Evolutionary conservation across 1,140 invertebrate genomes (phyloP).

Genomic region (Dendroctonus ponderosae): DNA sequence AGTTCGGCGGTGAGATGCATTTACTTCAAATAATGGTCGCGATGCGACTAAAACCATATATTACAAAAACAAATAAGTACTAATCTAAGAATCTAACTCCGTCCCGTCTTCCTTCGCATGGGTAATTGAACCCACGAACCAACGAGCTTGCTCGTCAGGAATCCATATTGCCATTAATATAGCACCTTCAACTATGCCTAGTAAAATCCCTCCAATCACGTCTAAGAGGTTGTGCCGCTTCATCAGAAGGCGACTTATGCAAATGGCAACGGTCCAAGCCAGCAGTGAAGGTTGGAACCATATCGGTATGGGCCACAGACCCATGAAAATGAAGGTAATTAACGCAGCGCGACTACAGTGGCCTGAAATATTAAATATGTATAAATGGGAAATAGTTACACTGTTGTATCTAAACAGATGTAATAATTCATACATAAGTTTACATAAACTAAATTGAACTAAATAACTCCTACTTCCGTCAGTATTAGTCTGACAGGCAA

Average conservation of each 20-base stretch:
- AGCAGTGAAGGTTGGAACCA: slow-evolving; percentile 63
- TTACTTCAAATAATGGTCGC: too few relatives aligned
- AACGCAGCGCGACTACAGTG: slow-evolving; percentile 86
- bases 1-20: too few relatives aligned
- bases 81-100: too few relatives aligned
- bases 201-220: slow-evolving; percentile 69
- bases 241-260: slow-evolving; percentile 75
- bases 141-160: slow-evolving; percentile 53
- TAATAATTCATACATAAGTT: too few relatives aligned
- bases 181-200: slow-evolving; percentile 75
- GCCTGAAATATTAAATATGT: slow-evolving; percentile 54
- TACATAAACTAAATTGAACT: too few relatives aligned
- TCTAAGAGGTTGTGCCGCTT: slow-evolving; percentile 87
- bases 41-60: too few relatives aligned
- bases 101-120: slow-evolving; percentile 58
- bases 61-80: too few relatives aligned
- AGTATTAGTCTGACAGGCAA: too few relatives aligned
- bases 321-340: slow-evolving; percentile 69
- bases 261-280: slow-evolving; percentile 74
- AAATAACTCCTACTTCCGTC: too few relatives aligned
- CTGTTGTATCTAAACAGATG: neutral
- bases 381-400: neutral
- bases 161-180: slow-evolving; percentile 70
- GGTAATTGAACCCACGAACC: slow-evolving; percentile 55
- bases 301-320: slow-evolving; percentile 61